These are phyloP conservation scores for Achlya flavicornis DNA, from an alignment of 2,888 invertebrate species.

Conservation along the genomic window DNA sequence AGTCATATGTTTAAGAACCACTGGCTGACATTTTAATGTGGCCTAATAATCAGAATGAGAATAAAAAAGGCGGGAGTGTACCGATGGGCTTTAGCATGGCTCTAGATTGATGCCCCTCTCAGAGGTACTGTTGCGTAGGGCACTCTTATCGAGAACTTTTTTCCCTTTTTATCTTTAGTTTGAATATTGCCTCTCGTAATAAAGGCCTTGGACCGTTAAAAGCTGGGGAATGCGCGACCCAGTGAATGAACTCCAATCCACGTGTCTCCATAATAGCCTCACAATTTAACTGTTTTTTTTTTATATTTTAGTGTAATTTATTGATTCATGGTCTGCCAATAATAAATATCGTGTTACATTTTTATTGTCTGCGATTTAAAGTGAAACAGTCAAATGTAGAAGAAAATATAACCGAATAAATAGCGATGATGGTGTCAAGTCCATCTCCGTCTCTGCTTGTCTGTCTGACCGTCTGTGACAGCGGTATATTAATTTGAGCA, in stretches of 20 bases:
- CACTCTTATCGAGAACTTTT: conserved; percentile 63
- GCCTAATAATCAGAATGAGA: conserved; percentile 78
- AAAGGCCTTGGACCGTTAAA: conserved; percentile 70
- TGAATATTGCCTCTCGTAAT: conserved; percentile 77
- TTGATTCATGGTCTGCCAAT: not conserved
- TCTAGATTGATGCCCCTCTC: conserved; percentile 73
- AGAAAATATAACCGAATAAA: too few relatives aligned
- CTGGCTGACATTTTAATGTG: conserved; percentile 78
- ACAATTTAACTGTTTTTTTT: conserved; percentile 30
- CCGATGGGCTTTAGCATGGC: conserved; percentile 79
- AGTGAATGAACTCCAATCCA: conserved; percentile 68
- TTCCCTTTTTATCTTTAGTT: conserved; percentile 72
- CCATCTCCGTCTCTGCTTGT: too few relatives aligned
- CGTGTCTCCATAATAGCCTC: conserved; percentile 49
- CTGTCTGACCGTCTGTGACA: too few relatives aligned
- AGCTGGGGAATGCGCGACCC: conserved; percentile 53
- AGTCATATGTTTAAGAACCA: conserved; percentile 53
- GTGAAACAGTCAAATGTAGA: too few relatives aligned
- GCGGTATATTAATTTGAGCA: too few relatives aligned
- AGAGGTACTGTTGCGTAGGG: conserved; percentile 46
- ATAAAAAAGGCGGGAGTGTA: conserved; percentile 66
- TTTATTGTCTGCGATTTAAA: not conserved
- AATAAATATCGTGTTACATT: not conserved
- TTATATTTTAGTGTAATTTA: conserved; percentile 11
- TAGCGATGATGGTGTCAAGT: too few relatives aligned